Evolutionary conservation across 2,888 invertebrate species (phyloP), one percentile per base, ranked within the genome.

Genomic region (Oeneis ivallda): DNA sequence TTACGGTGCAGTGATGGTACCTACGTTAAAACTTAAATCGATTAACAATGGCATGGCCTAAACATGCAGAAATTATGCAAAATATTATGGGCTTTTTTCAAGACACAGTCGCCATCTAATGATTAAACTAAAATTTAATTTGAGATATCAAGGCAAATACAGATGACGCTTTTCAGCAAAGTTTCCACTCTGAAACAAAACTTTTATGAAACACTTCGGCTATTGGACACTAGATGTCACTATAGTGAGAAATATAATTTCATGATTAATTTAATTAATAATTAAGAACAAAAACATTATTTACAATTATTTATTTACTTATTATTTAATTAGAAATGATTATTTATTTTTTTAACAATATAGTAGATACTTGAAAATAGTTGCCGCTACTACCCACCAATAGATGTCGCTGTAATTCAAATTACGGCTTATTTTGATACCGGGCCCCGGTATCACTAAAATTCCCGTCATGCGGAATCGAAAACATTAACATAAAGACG

Each of bases 181-280:
- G 52, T n/a, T 52, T 52, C 15, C 34, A 4, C n/a, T 13, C 19
- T 49, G 49, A 50, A 11, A 26, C 49, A 11, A 3, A 50, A 11
- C 10, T 53, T 34, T 56, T 7, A 13, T 13, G n/a, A 7, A 2
- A 41, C 41, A 19, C 17, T 56, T 41, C 19, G 7, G 13, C 56
- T 56, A 56, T 8, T 56, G 2, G 13, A 19, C 13, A 56, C 41
- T 56, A 41, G 56, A 41, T 56, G 56, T 41, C 56, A 19, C 13
- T 56, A 52, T 13, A 7, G n/a, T 26, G 5, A 32, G 11, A 41
- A 13, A 41, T 41, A 41, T 26, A 26, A 26, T 26, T 26, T 26
- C 26, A 26, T 4, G 26, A 26, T 26, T 26, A 5, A 26, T 5
- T 26, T 26, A 26, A 26, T 26, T n/a, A n/a, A n/a, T n/a, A n/a